phyloP scores from a whole-genome alignment of 2,888 invertebrate genomes.

The Apantesis nais region DNA sequence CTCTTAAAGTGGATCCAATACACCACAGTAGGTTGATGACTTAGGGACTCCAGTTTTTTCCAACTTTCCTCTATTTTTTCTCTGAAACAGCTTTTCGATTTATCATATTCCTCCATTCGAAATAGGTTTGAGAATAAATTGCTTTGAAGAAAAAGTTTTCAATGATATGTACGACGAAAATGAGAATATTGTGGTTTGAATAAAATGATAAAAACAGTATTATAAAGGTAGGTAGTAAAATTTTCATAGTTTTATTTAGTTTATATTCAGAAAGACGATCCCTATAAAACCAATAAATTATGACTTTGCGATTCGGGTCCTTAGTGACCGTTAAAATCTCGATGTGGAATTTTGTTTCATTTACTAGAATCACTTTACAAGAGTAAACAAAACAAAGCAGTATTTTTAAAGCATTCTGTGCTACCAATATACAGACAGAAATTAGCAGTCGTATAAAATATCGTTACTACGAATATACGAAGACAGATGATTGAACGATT shows the following conservation, averaged over 20 bases:
- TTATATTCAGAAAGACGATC: background rate
- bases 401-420: background rate
- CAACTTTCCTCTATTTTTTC: conserved; percentile 60
- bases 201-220: background rate
- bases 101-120: conserved; percentile 67
- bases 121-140: conserved; percentile 58
- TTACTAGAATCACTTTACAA: background rate
- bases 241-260: background rate
- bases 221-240: background rate
- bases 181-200: conserved; percentile 2
- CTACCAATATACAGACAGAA: background rate
- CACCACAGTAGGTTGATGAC: conserved; percentile 67
- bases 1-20: conserved; percentile 52
- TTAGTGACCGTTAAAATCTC: background rate
- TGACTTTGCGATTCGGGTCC: background rate
- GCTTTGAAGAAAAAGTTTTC: conserved; percentile 55
- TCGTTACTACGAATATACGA: conserved; percentile 32
- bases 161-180: conserved; percentile 17
- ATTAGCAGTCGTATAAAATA: background rate
- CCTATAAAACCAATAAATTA: background rate
- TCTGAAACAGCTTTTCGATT: conserved; percentile 62
- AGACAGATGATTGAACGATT: conserved; percentile 51
- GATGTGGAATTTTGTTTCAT: background rate
- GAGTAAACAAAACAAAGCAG: background rate
- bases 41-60: conserved; percentile 57